Conservation (phyloP, 2,113 vertebrate species). For the Balaeniceps rex region DNA sequence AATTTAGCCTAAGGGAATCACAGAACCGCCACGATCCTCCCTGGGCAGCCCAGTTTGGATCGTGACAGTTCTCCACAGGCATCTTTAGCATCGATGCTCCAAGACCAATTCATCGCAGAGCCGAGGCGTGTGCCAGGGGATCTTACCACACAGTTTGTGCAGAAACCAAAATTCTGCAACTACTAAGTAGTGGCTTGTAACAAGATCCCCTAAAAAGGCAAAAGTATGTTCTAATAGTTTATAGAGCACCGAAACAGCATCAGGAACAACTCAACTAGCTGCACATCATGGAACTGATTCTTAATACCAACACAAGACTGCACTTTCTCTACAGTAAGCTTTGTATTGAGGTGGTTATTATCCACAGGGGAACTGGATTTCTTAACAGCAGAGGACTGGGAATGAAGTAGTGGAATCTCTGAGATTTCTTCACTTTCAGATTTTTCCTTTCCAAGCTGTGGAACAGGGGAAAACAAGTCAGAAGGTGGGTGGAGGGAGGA, state of each 20-base stretch:
- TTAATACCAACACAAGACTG: not conserved
- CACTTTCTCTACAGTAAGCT: not conserved
- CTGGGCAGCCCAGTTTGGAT: too few species aligned
- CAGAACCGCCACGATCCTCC: too few species aligned
- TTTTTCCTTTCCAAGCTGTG: not conserved
- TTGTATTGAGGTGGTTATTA: not conserved
- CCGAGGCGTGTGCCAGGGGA: fast-evolving
- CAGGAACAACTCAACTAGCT: not conserved
- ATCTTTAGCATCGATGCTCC: not conserved
- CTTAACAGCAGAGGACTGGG: not conserved
- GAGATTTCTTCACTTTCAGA: not conserved
- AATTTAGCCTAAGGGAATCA: too few species aligned
- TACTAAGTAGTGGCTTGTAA: not conserved
- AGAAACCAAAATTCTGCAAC: not conserved
- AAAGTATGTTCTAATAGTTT: not conserved
- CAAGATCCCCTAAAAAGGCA: conserved; percentile 9
- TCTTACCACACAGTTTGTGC: not conserved
- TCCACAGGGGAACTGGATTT: not conserved
- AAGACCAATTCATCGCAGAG: not conserved
- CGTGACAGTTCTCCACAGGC: not conserved
- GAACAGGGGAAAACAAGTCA: not conserved
- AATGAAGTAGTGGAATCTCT: not conserved
- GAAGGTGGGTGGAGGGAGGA: not conserved
- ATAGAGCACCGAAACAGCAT: not conserved
- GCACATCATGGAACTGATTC: not conserved